Conservation (phyloP, 2,113 vertebrate genomes). For the Lampris incognitus region DNA sequence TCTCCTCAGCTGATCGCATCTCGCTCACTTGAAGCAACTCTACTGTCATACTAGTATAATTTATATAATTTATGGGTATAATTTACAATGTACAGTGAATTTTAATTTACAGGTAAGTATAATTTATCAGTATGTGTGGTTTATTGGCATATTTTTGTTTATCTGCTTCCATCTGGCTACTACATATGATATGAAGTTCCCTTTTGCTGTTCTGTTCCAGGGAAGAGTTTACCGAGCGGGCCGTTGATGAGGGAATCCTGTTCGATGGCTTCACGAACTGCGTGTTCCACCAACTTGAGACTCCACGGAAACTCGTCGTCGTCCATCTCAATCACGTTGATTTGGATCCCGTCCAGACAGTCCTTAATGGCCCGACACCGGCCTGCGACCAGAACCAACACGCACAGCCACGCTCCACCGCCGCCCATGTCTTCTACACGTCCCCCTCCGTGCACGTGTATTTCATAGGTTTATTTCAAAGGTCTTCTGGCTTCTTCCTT, state of each 20-base stretch:
- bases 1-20: too few relatives aligned
- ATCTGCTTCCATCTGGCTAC: too few relatives aligned
- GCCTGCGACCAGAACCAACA: constrained; percentile 9
- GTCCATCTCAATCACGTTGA: constrained; percentile 91
- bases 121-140: too few relatives aligned
- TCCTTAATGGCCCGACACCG: neutral
- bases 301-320: constrained; percentile 82
- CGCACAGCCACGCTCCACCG: constrained; percentile 32
- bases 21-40: too few relatives aligned
- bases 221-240: constrained; percentile 59
- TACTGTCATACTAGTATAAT: too few relatives aligned
- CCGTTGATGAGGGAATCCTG: constrained; percentile 64
- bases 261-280: constrained; percentile 79
- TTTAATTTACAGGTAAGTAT: too few relatives aligned
- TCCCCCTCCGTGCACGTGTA: too few relatives aligned
- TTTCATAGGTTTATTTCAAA: constrained; percentile 4
- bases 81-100: too few relatives aligned
- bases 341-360: constrained; percentile 60
- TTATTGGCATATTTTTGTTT: too few relatives aligned
- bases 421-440: constrained; percentile 33
- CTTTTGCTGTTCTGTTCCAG: neutral
- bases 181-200: too few relatives aligned
- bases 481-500: neutral
- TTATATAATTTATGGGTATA: too few relatives aligned
- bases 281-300: constrained; percentile 68